phyloP scores from a whole-genome alignment of 2,888 invertebrate species.

The Cetonia aurata region DNA sequence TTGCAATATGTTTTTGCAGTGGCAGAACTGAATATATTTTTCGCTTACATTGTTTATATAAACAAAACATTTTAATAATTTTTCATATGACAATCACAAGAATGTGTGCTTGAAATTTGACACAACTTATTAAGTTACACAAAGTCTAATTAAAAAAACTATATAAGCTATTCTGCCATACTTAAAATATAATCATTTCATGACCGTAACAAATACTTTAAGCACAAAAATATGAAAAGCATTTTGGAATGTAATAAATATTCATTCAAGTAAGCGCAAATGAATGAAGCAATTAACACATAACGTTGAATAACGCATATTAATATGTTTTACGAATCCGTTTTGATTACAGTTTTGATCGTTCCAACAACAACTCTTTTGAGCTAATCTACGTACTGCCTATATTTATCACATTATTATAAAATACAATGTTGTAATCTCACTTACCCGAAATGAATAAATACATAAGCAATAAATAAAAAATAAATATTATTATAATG shows the following conservation, averaged over 20 bases:
- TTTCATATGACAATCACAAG: too few relatives aligned
- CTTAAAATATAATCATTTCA: constrained; percentile 15
- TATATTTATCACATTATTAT: constrained; percentile 1
- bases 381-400: too few relatives aligned
- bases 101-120: too few relatives aligned
- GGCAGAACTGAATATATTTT: too few relatives aligned
- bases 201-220: constrained; percentile 19
- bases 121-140: too few relatives aligned
- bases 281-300: not conserved
- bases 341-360: constrained; percentile 16
- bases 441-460: constrained; percentile 36
- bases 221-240: constrained; percentile 16
- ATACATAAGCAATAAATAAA: constrained; percentile 32
- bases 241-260: constrained; percentile 36
- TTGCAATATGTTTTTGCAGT: too few relatives aligned
- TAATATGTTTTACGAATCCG: not conserved
- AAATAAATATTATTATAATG: constrained; percentile 24
- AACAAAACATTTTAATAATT: too few relatives aligned
- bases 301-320: not conserved
- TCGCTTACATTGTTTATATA: too few relatives aligned
- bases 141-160: too few relatives aligned
- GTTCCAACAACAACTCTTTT: too few relatives aligned
- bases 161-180: too few relatives aligned
- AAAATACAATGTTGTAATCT: too few relatives aligned
- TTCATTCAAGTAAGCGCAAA: constrained; percentile 39